Percentiles rank a stretch among this genome's conserved stretches.
Evolutionary conservation across 2,113 vertebrate genomes (phyloP).

Genomic region (Passer domesticus): DNA sequence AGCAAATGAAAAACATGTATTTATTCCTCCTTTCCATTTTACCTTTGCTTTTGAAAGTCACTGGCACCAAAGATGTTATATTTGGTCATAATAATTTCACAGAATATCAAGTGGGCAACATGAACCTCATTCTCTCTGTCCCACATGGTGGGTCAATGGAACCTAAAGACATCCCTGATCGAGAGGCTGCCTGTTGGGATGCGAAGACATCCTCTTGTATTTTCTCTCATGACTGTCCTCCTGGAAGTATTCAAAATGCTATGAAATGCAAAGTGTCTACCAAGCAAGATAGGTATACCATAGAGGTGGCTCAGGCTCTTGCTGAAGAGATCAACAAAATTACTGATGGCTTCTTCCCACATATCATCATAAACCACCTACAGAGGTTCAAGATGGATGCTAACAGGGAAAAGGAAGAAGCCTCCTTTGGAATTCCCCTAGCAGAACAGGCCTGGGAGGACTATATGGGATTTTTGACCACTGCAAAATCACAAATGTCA

Average conservation of each 20-base stretch:
- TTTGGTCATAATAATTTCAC: conserved; percentile 54
- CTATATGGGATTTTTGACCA: conserved; percentile 58
- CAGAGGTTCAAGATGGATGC: conserved; percentile 64
- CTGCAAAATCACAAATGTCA: conserved; percentile 36
- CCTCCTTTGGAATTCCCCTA: conserved; percentile 39
- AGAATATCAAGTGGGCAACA: conserved; percentile 65
- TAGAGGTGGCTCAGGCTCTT: conserved; percentile 39
- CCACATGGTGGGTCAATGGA: conserved; percentile 58
- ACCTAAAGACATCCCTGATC: conserved; percentile 51
- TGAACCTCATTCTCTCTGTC: conserved; percentile 62
- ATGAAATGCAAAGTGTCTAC: conserved; percentile 41
- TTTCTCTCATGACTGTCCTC: conserved; percentile 48
- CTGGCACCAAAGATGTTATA: not conserved
- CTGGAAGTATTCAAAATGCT: conserved; percentile 15
- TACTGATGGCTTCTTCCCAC: conserved; percentile 38
- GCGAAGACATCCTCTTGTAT: conserved; percentile 20
- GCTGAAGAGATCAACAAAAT: conserved; percentile 52
- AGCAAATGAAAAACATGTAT: conserved; percentile 1
- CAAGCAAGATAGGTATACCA: conserved; percentile 52
- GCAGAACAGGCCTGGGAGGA: conserved; percentile 64
- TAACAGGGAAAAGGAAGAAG: conserved; percentile 61
- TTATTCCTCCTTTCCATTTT: not conserved
- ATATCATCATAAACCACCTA: conserved; percentile 62
- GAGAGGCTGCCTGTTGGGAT: conserved; percentile 58
- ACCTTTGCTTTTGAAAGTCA: not conserved